phyloP scores from a whole-genome alignment of 1,140 invertebrate species.

The Melitaea cinxia region DNA sequence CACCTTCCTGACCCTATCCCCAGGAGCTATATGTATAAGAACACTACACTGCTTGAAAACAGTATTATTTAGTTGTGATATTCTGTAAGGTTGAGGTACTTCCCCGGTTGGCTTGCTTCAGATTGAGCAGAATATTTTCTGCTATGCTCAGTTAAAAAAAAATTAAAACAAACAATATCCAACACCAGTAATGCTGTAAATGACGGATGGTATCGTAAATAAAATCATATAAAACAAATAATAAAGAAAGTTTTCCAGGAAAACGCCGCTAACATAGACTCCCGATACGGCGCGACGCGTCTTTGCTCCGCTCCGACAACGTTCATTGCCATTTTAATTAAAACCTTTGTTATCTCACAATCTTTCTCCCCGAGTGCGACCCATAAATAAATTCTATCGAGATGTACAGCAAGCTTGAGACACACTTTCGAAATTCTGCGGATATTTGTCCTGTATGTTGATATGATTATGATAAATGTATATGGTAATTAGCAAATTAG shows the following conservation, averaged over 20 bases:
- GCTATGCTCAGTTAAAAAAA: no score
- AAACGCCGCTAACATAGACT: neutral
- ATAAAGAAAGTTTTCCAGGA: neutral
- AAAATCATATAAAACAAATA: neutral
- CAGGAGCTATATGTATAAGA: no score
- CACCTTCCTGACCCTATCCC: no score
- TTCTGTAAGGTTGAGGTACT: no score
- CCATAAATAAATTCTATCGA: constrained; percentile 7
- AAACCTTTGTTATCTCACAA: constrained; percentile 25
- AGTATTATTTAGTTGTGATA: no score
- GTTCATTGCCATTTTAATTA: constrained; percentile 23
- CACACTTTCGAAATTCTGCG: neutral
- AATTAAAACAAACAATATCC: no score
- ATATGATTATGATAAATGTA: constrained; percentile 1
- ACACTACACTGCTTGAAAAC: no score
- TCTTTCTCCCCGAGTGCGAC: constrained; percentile 10
- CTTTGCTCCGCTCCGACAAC: neutral
- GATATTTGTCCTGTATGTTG: neutral
- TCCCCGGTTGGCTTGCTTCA: no score
- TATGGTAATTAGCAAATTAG: neutral
- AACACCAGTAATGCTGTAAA: no score
- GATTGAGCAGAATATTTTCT: no score
- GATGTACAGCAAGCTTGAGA: neutral
- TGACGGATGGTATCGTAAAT: no score
- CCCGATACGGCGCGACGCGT: neutral